Evolutionary conservation across 92 coral and sea anemone genomes (phyloP), one percentile per base, ranked within the genome.

Genomic region (Montipora capitata): DNA sequence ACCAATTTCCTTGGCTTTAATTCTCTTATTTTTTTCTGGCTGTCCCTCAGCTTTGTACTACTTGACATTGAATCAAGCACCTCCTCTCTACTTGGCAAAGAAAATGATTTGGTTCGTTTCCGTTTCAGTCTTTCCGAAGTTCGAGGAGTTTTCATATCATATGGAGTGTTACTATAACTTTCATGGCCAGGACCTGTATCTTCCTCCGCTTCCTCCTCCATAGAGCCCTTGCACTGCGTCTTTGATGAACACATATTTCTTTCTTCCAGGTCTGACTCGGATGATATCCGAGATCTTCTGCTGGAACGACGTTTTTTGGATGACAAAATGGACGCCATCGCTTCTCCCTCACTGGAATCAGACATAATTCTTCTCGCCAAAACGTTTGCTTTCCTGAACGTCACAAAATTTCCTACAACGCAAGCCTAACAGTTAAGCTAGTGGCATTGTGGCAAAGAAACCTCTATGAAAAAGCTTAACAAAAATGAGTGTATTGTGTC

Each of bases 81-180:
- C 70, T 94, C 81, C 3, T 93, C 87, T 72, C 96, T 89, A 74
- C 94, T 90, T 15, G 99, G 99, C 44, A 95, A 58, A 40, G 78
- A 67, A 68, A 93, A 91, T 17, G 78, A 61, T 68, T 84, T 82
- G 5, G 89, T 78, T 5, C 79, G 82, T 59, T 93, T 96, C 62
- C 39, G 79, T 16, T 87, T 80, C 18, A 96, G 79, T 78, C 99
- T 68, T 13, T 90, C 94, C 7, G 99, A 96, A 58, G 96, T 95
- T 18, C 99, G 88, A 14, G 92, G 94, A n/a, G 94, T 90, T 76
- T 78, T 45, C n/a, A 48, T 20, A 35, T 76, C 20, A 7, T 41
- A 68, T 40, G 91, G 90, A 5, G 93, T 74, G 49, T 51, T 18
- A 63, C 18, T 35, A 27, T 51, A 18, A 14, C 10, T 7, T 18